These are phyloP conservation scores for Aegithalos caudatus DNA, from an alignment of 2,113 vertebrate genomes.

Conservation along the genomic window DNA sequence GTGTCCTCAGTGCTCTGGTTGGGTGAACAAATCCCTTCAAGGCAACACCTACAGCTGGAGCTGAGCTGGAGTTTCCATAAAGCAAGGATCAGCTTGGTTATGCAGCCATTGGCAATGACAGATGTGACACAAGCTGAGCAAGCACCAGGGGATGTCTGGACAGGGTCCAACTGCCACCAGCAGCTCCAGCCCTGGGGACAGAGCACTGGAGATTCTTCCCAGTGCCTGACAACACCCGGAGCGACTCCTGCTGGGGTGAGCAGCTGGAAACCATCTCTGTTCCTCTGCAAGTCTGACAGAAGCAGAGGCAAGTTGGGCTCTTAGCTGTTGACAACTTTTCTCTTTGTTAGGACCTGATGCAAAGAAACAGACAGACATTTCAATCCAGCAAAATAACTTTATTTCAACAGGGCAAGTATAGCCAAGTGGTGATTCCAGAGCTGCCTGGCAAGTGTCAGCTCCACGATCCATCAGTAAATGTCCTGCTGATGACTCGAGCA, in stretches of 20 bases:
- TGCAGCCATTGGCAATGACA: not conserved
- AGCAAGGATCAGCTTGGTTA: not conserved
- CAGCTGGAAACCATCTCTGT: rapidly evolving
- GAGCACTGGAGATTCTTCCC: not conserved
- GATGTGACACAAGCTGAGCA: not conserved
- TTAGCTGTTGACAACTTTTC: not conserved
- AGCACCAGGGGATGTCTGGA: not conserved
- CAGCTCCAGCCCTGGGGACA: not conserved
- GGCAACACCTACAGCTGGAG: not conserved
- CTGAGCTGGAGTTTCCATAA: not conserved
- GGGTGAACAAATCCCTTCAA: not conserved
- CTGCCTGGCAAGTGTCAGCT: not conserved
- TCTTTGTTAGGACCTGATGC: not conserved
- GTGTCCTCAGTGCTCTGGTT: not conserved
- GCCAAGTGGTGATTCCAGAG: not conserved
- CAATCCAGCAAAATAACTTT: conserved; percentile 1
- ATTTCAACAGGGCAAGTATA: not conserved
- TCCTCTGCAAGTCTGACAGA: not conserved
- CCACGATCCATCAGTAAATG: not conserved
- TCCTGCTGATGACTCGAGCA: not conserved
- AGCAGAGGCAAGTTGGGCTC: not conserved
- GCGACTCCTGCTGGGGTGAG: not conserved
- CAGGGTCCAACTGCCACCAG: rapidly evolving
- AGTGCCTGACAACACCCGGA: rapidly evolving
- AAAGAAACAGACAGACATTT: not conserved